Conservation (phyloP, 2,113 vertebrate genomes). For the Zapus hudsonius region DNA sequence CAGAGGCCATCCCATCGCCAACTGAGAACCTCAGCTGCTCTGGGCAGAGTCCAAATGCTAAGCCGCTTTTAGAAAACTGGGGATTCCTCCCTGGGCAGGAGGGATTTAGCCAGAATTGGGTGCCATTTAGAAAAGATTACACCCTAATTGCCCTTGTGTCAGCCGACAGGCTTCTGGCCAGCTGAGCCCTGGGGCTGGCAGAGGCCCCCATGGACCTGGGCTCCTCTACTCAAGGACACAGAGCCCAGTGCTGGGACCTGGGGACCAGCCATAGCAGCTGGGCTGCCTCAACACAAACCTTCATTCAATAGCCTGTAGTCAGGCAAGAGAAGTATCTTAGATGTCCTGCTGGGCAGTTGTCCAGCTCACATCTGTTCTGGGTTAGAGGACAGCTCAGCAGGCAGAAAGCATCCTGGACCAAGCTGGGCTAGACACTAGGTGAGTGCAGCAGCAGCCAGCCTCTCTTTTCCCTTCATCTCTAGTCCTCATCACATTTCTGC, state of each 20-base stretch:
- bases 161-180: constrained; percentile 69
- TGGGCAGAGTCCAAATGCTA: constrained; percentile 83
- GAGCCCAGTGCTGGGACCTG: not conserved
- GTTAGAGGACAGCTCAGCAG: not conserved
- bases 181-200: constrained; percentile 24
- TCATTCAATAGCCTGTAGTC: not conserved
- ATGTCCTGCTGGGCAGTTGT: not conserved
- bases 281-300: not conserved
- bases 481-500: not conserved
- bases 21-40: constrained; percentile 31
- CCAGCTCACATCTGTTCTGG: not conserved
- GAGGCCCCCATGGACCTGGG: constrained; percentile 10
- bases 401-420: not conserved
- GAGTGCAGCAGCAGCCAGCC: not conserved
- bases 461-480: not conserved
- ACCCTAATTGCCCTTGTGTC: constrained; percentile 80
- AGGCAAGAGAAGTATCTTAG: not conserved
- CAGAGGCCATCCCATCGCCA: constrained; percentile 10
- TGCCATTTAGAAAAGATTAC: constrained; percentile 89
- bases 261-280: constrained; percentile 19
- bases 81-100: constrained; percentile 84
- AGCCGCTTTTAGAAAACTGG: constrained; percentile 87
- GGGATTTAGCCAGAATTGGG: constrained; percentile 88
- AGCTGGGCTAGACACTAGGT: not conserved
- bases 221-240: not conserved